Conservation (phyloP, 2,888 invertebrate species). For the Aphidius colemani region DNA sequence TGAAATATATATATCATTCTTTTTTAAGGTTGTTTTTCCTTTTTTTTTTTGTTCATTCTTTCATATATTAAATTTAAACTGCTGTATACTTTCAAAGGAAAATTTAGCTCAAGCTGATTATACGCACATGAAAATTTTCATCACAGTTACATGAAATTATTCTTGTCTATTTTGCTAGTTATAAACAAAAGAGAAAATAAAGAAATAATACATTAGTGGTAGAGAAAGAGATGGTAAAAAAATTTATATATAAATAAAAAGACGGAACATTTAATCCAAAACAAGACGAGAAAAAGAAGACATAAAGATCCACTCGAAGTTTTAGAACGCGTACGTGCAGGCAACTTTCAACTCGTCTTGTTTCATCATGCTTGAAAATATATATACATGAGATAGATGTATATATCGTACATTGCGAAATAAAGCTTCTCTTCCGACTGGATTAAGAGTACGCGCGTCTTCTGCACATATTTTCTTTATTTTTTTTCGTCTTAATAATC, state of each 20-base stretch:
- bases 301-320: conserved; percentile 26
- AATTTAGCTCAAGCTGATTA: background rate
- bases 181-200: background rate
- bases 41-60: conserved; percentile 3
- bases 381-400: background rate
- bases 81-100: background rate
- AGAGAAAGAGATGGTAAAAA: background rate
- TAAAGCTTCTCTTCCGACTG: conserved; percentile 34
- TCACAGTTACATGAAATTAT: background rate
- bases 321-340: conserved; percentile 16
- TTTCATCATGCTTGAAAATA: conserved; percentile 33
- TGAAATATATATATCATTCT: background rate
- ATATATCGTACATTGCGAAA: conserved; percentile 20
- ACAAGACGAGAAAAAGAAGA: conserved; percentile 4
- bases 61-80: conserved; percentile 6
- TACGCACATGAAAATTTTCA: conserved; percentile 17
- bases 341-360: conserved; percentile 19
- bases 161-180: too few species aligned
- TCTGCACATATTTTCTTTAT: conserved; percentile 25
- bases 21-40: conserved; percentile 10
- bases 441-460: conserved; percentile 36
- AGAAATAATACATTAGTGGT: background rate
- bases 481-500: conserved; percentile 46
- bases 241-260: conserved; percentile 1
- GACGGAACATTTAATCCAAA: conserved; percentile 25